Conservation (phyloP, 2,888 invertebrate species). For the Theodoxus fluviatilis region DNA sequence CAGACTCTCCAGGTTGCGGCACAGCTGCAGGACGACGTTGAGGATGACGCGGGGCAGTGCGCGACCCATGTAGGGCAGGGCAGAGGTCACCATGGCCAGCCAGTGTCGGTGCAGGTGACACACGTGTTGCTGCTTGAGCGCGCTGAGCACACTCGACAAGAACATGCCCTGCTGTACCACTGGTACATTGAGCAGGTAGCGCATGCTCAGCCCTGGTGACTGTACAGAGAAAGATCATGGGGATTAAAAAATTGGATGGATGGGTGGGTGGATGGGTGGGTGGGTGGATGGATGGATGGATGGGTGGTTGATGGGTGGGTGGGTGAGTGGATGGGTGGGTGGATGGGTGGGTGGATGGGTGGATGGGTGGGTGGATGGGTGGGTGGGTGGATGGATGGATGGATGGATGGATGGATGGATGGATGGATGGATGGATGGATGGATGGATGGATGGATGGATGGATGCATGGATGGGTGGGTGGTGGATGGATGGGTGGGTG, state of each 20-base stretch:
- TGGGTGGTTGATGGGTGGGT: no score
- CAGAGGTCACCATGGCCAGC: conserved; percentile 81
- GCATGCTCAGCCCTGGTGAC: conserved; percentile 47
- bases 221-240: not conserved
- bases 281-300: no score
- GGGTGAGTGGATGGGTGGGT: conserved; percentile 32
- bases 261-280: no score
- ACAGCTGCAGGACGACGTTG: conserved; percentile 80
- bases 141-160: conserved; percentile 78
- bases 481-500: no score
- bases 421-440: no score
- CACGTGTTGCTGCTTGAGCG: conserved; percentile 76
- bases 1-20: conserved; percentile 78
- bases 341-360: no score
- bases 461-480: no score
- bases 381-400: no score
- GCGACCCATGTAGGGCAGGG: conserved; percentile 79
- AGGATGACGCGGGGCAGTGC: conserved; percentile 80
- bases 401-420: no score
- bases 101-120: conserved; percentile 82
- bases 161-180: conserved; percentile 81
- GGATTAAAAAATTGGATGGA: no score
- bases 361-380: no score
- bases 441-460: no score
- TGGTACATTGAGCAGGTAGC: conserved; percentile 53